Percentiles rank a stretch among this genome's conserved stretches.
phyloP scores from a whole-genome alignment of 2,113 vertebrate species.

The Mesembrinibis cayennensis region DNA sequence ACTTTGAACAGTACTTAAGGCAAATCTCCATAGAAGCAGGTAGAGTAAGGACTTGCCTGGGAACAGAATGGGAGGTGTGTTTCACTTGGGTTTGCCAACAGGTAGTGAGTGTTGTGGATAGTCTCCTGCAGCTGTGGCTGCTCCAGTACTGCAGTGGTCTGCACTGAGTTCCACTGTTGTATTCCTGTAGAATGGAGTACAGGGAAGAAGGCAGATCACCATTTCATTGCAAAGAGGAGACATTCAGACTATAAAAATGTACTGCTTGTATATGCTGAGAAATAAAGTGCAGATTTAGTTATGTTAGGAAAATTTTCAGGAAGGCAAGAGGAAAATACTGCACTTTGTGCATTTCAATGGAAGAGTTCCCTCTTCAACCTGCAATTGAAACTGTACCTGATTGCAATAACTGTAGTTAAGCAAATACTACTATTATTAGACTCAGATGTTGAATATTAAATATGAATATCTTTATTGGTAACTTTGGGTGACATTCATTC shows the following conservation, averaged over 20 bases:
- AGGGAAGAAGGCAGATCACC: neutral
- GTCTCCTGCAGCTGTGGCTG: neutral
- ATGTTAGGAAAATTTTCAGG: neutral
- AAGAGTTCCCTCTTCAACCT: neutral
- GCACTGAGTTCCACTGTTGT: fast-evolving
- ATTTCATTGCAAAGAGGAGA: neutral
- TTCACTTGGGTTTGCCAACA: neutral
- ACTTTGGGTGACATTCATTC: neutral
- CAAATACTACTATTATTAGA: neutral
- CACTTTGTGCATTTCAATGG: neutral
- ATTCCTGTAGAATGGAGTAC: neutral
- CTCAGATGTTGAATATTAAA: neutral
- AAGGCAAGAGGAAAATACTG: neutral
- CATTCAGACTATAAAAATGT: neutral
- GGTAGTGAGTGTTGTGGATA: neutral
- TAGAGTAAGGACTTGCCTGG: neutral
- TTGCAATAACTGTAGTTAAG: neutral
- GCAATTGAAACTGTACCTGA: neutral
- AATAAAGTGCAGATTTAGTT: neutral
- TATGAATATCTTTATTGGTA: neutral
- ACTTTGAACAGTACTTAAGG: neutral
- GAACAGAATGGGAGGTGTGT: neutral
- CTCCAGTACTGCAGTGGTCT: neutral
- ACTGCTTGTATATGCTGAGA: neutral
- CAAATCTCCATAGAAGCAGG: neutral